Conservation (phyloP, 2,113 vertebrate species). For the Prunella fulvescens region DNA sequence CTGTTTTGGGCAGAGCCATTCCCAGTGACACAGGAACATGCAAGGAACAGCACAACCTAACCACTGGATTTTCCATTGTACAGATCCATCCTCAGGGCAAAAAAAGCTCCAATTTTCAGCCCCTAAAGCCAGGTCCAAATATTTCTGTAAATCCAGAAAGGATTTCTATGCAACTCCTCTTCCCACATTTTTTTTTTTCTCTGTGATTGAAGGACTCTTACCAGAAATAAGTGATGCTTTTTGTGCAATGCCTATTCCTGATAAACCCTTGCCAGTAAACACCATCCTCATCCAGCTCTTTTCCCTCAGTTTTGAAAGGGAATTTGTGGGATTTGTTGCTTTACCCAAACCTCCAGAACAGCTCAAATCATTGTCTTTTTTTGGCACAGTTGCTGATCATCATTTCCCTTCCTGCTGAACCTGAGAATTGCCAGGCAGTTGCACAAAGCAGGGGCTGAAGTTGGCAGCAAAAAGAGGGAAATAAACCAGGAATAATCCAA, state of each 20-base stretch:
- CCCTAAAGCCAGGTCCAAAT: neutral
- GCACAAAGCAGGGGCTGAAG: neutral
- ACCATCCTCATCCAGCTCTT: neutral
- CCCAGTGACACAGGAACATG: accelerated
- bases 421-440: neutral
- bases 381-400: neutral
- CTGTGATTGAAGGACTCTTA: neutral
- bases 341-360: neutral
- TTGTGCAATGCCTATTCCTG: neutral
- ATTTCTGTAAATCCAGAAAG: neutral
- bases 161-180: neutral
- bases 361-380: neutral
- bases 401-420: neutral
- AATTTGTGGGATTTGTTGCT: neutral
- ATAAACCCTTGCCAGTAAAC: neutral
- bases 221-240: neutral
- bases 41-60: accelerated
- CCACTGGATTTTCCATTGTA: accelerated
- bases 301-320: neutral
- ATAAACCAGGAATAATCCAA: neutral
- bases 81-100: neutral
- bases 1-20: neutral
- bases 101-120: neutral
- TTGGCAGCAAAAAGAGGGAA: neutral
- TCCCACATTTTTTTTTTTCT: neutral